Evolutionary conservation across 2,113 vertebrate species (phyloP).

Genomic region (Anarrhichthys ocellatus): DNA sequence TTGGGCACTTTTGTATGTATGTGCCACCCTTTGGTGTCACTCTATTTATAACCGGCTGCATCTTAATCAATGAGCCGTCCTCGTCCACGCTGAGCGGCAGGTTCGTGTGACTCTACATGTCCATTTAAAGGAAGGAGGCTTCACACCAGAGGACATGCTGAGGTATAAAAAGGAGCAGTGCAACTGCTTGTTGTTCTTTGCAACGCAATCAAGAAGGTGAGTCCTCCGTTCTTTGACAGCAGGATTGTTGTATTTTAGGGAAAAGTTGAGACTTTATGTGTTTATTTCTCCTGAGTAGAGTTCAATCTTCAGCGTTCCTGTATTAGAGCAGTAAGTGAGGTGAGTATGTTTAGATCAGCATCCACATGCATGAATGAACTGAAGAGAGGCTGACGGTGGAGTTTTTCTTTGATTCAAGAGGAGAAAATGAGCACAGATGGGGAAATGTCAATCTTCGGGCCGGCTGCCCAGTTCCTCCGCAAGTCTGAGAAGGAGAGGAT

Average conservation of each 20-base stretch:
- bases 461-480: conserved; percentile 83
- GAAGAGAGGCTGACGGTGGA: neutral
- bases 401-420: neutral
- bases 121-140: conserved; percentile 45
- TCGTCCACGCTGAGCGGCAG: conserved; percentile 37
- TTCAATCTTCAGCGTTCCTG: neutral
- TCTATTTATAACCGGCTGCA: conserved; percentile 57
- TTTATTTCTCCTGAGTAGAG: neutral
- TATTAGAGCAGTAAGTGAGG: neutral
- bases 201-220: neutral
- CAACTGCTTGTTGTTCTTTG: neutral
- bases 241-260: neutral
- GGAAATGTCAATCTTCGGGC: conserved; percentile 85
- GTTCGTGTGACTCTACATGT: conserved; percentile 47
- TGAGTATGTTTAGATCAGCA: conserved; percentile 28
- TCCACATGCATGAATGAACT: neutral
- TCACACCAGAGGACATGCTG: conserved; percentile 53
- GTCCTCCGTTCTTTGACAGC: neutral
- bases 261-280: too few species aligned
- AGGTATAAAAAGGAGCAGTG: conserved; percentile 56
- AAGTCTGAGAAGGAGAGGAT: conserved; percentile 86
- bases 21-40: neutral
- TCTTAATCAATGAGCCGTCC: conserved; percentile 47
- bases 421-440: conserved; percentile 69
- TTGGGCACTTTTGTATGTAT: too few species aligned